Conservation (phyloP, 1,140 invertebrate species). For the Octopus sinensis region DNA sequence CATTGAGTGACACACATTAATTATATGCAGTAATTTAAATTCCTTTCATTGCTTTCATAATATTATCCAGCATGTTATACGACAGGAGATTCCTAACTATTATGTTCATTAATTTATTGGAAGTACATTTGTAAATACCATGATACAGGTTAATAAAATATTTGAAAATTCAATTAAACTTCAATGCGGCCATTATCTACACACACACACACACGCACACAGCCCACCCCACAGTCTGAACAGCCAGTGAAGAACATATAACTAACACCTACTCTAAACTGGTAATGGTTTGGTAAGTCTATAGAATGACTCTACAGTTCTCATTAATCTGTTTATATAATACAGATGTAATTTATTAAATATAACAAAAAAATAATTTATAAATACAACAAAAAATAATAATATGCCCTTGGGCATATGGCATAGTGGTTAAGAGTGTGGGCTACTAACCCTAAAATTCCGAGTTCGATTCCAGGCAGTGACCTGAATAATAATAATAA, state of each 20-base stretch:
- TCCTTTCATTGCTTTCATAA: background rate
- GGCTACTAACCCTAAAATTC: too few species aligned
- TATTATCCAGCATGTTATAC: background rate
- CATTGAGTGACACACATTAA: background rate
- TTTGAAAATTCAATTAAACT: background rate
- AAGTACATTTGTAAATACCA: background rate
- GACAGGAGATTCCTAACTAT: background rate
- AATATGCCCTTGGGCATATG: too few species aligned
- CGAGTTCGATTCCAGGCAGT: too few species aligned
- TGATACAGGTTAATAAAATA: background rate
- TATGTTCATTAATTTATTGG: background rate
- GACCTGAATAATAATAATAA: too few species aligned
- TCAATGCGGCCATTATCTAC: background rate
- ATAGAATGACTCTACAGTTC: too few species aligned
- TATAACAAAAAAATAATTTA: too few species aligned
- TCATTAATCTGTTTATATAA: too few species aligned
- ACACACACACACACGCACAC: conserved; percentile 25
- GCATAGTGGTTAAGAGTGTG: too few species aligned
- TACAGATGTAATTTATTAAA: too few species aligned
- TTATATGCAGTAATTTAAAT: background rate
- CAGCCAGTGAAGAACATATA: conserved; percentile 60
- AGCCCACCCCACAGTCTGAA: conserved; percentile 76
- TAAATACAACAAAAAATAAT: too few species aligned
- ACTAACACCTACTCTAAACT: background rate
- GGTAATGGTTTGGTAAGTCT: too few species aligned